Percentiles rank a stretch among this genome's conserved stretches.
These are phyloP conservation scores for Rana temporaria DNA, from an alignment of 2,113 vertebrate species.

Conservation along the genomic window DNA sequence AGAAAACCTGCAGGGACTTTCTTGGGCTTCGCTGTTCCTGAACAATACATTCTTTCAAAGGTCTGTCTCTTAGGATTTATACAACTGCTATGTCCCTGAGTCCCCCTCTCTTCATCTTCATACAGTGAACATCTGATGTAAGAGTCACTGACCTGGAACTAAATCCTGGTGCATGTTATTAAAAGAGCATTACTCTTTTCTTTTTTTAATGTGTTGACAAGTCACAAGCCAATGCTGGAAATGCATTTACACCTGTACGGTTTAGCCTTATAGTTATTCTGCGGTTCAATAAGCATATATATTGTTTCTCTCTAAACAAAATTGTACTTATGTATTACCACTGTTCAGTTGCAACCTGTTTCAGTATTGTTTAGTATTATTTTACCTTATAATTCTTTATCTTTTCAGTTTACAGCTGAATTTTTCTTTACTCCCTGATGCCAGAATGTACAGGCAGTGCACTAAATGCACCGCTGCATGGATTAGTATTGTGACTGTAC, in stretches of 20 bases:
- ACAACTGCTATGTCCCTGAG: conserved; percentile 4
- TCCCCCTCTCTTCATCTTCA: conserved; percentile 29
- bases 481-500: too few relatives aligned
- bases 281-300: too few relatives aligned
- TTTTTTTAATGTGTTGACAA: conserved; percentile 10
- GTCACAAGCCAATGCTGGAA: neutral
- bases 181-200: conserved; percentile 1
- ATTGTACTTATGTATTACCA: too few relatives aligned
- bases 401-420: too few relatives aligned
- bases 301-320: too few relatives aligned
- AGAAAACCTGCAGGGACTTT: conserved; percentile 38
- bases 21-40: conserved; percentile 27
- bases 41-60: conserved; percentile 48
- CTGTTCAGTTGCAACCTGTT: too few relatives aligned
- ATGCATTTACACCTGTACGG: neutral
- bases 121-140: conserved; percentile 50
- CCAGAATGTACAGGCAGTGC: too few relatives aligned
- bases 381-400: too few relatives aligned
- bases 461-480: too few relatives aligned
- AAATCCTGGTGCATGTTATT: conserved; percentile 29
- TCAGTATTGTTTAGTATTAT: too few relatives aligned
- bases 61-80: conserved; percentile 37
- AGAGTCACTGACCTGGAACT: conserved; percentile 46
- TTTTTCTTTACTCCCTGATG: too few relatives aligned
- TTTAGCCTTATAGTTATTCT: too few relatives aligned